Percentiles rank a stretch among this genome's conserved stretches.
Conservation (phyloP, 2,113 vertebrate species). For the Mus spicilegus region DNA sequence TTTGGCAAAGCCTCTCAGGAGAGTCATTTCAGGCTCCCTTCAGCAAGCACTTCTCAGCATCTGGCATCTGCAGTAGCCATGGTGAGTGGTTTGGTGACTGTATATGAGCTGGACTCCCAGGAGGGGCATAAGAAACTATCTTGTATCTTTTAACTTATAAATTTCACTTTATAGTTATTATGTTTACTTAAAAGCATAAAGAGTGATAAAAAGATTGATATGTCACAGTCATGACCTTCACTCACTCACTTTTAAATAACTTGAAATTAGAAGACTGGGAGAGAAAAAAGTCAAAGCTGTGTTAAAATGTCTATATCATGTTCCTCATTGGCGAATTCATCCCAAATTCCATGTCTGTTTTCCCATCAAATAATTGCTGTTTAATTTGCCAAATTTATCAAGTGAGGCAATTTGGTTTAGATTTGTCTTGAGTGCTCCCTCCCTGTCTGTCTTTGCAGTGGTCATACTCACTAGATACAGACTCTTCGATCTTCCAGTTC, state of each 20-base stretch:
- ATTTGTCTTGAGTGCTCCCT: not conserved
- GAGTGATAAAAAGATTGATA: not conserved
- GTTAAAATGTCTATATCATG: not conserved
- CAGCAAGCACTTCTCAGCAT: no score
- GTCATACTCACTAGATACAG: not conserved
- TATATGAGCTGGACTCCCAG: no score
- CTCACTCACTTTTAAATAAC: not conserved
- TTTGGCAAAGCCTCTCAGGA: no score
- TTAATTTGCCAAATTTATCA: not conserved
- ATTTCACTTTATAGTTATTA: not conserved
- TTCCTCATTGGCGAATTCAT: not conserved
- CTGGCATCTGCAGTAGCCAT: no score
- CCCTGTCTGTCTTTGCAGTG: not conserved
- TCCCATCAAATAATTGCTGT: not conserved
- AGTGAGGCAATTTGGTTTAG: not conserved
- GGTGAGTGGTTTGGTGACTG: no score
- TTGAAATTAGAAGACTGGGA: conserved; percentile 31
- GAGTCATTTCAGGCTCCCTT: no score
- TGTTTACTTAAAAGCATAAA: not conserved
- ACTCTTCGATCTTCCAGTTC: not conserved
- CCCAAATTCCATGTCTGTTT: not conserved
- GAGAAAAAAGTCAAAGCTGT: not conserved
- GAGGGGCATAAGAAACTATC: not conserved
- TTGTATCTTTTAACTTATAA: not conserved
- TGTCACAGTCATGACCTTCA: not conserved